Percentiles rank a stretch among this genome's conserved stretches.
These are phyloP conservation scores for Endotricha flammealis DNA, from an alignment of 2,888 invertebrate genomes.

Conservation along the genomic window DNA sequence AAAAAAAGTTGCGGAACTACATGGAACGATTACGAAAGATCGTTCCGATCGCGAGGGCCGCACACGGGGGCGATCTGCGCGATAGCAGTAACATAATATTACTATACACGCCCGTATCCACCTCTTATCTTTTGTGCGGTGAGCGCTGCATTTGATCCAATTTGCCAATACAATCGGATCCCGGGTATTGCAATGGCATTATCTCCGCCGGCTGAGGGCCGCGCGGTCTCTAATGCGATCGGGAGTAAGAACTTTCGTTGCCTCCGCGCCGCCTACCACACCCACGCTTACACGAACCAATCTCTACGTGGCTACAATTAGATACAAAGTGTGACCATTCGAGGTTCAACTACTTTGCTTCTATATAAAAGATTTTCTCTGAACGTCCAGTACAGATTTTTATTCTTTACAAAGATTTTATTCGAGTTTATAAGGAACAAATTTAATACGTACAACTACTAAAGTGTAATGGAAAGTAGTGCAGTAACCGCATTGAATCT, in stretches of 20 bases:
- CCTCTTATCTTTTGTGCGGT: conserved; percentile 73
- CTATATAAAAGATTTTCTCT: conserved; percentile 3
- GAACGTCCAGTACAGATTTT: conserved; percentile 2
- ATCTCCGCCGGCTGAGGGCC: conserved; percentile 57
- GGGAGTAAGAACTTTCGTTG: conserved; percentile 53
- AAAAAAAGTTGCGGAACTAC: conserved; percentile 37
- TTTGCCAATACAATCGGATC: conserved; percentile 78
- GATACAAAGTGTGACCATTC: conserved; percentile 6
- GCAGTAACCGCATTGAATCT: background rate
- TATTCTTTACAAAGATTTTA: conserved; percentile 6
- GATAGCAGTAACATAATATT: conserved; percentile 63
- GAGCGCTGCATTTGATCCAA: conserved; percentile 78
- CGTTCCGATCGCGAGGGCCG: conserved; percentile 38
- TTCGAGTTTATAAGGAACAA: background rate
- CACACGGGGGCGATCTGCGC: conserved; percentile 38
- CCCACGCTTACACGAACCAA: conserved; percentile 6
- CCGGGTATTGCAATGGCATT: conserved; percentile 74
- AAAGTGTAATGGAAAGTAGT: no score
- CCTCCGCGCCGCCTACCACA: conserved; percentile 30
- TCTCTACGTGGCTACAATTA: conserved; percentile 9
- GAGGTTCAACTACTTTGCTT: conserved; percentile 5
- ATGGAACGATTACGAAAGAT: conserved; percentile 41
- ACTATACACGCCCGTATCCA: conserved; percentile 50
- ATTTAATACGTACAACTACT: no score
- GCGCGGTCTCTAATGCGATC: conserved; percentile 62